Evolutionary conservation across 2,888 invertebrate species (phyloP), one percentile per base, ranked within the genome.

Genomic region (Candidula unifasciata): DNA sequence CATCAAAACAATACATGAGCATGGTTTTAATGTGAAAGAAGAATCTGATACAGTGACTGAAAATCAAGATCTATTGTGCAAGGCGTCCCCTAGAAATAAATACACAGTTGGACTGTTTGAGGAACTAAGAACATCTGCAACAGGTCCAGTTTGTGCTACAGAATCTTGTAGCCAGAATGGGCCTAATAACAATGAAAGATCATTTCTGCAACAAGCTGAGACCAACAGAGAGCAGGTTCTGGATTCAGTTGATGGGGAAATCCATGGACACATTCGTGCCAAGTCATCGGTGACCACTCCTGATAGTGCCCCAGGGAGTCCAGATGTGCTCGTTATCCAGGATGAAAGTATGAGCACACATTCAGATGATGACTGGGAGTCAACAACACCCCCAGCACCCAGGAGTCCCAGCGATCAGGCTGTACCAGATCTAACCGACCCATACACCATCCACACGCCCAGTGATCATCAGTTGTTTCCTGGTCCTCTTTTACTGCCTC

Each of bases 351-450:
- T 85, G 77, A 69, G 66, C 33, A 74, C 64, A 30, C 77, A 66
- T 16, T 80, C 60, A 60, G 73, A 83, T 30, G n/a, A 54, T 10
- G 80, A 83, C 54, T 82, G 80, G 85, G 54, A 69, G 35, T 83
- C 76, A 76, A 82, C 80, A 68, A 89, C 88, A 73, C 85, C 85
- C 76, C 88, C 88, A 69, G 81, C 66, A 27, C 54, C 81, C 8
- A 57, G 81, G 33, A 85, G 85, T 81, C 85, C 85, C 30, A 27
- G 81, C n/a, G 85, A 85, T 54, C 85, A 85, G 16, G 69, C 68
- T 66, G 85, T 85, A 2, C 85, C 85, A 69, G 81, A 83, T n/a
- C 64, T 79, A 5, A 71, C 27, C 27, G 71, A 83, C n/a, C 21
- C 78, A n/a, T 54, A 77, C 27, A 37, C 37, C 54, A 21, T 76